A percentile compares a stretch with the other conserved stretches of the same genome.
Conservation (phyloP, 2,113 vertebrate genomes). For the Cebus imitator region DNA sequence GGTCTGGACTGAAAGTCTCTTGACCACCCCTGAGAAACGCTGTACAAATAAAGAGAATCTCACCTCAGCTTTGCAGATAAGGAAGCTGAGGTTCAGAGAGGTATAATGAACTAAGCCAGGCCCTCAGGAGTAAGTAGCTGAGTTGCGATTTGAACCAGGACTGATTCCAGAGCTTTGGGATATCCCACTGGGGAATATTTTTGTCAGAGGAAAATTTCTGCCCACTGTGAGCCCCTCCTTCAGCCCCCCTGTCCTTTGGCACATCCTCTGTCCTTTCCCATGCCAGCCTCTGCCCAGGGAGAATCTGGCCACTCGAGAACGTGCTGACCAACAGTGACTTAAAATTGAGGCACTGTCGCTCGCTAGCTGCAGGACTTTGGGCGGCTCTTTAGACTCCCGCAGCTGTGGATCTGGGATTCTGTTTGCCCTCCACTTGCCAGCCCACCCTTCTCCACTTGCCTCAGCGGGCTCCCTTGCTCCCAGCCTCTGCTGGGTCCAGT, state of each 20-base stretch:
- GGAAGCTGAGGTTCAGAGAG: background rate
- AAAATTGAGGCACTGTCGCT: background rate
- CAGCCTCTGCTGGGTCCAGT: background rate
- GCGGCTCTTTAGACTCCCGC: background rate
- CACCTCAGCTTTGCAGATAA: background rate
- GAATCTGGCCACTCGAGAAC: background rate
- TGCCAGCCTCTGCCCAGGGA: background rate
- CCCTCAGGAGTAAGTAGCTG: background rate
- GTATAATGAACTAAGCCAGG: background rate
- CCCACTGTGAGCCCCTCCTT: rapidly evolving
- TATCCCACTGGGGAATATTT: background rate
- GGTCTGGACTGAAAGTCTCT: background rate
- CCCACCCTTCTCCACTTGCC: background rate
- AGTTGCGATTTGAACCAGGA: background rate
- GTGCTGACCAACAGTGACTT: no score
- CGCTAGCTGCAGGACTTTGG: background rate
- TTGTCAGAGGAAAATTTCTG: background rate
- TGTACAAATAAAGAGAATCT: background rate
- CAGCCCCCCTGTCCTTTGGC: background rate
- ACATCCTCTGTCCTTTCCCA: background rate
- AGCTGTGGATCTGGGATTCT: background rate
- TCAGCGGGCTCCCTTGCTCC: background rate
- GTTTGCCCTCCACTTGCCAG: background rate
- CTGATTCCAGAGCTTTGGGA: background rate
- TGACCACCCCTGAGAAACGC: background rate